A percentile compares a stretch with the other conserved stretches of the same genome.
Evolutionary conservation across 2,797 vertebrate genomes (phyloP).

Genomic region (Catharus ustulatus): DNA sequence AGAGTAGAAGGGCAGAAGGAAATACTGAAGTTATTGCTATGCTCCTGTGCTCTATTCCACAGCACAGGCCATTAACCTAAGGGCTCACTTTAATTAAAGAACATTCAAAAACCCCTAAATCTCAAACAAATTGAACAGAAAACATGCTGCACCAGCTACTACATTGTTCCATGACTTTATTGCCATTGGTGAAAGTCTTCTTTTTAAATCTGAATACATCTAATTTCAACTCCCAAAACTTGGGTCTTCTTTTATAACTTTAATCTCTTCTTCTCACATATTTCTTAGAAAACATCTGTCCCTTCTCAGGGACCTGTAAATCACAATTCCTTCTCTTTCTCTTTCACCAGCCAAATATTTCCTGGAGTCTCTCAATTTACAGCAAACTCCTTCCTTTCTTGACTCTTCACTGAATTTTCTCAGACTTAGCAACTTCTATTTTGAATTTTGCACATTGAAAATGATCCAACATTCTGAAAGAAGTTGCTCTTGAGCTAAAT

Average conservation of each 20-base stretch:
- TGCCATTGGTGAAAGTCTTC: not conserved
- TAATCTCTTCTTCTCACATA: not conserved
- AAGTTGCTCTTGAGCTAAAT: not conserved
- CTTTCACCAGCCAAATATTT: not conserved
- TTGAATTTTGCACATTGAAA: not conserved
- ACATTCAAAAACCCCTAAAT: fast-evolving
- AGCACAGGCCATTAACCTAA: not conserved
- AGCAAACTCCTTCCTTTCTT: not conserved
- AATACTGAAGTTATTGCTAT: not conserved
- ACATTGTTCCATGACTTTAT: fast-evolving
- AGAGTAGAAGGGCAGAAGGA: not conserved
- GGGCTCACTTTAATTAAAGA: not conserved
- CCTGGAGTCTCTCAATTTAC: not conserved
- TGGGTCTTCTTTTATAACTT: not conserved
- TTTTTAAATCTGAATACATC: not conserved
- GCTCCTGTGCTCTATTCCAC: not conserved
- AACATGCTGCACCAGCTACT: not conserved
- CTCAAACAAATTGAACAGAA: not conserved
- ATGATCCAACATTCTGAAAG: not conserved
- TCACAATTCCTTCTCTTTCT: not conserved
- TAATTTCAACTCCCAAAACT: not conserved
- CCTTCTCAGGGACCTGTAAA: not conserved
- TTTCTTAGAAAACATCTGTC: not conserved
- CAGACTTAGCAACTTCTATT: not conserved
- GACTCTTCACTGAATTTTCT: not conserved